Percentiles rank a stretch among this genome's conserved stretches.
These are phyloP conservation scores for Albula glossodonta DNA, from an alignment of 2,113 vertebrate genomes.

Conservation along the genomic window DNA sequence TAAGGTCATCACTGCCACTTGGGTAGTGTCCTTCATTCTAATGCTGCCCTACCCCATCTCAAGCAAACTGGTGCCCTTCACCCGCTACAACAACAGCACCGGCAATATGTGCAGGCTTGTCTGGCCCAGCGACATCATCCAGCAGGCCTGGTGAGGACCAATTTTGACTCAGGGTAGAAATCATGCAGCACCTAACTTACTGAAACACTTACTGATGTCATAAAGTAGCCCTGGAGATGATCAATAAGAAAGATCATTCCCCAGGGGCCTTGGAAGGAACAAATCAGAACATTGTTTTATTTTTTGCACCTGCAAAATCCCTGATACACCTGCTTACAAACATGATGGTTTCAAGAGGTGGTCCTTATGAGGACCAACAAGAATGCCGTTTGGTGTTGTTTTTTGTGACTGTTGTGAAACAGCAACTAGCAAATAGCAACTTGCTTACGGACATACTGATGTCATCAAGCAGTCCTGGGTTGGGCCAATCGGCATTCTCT, in stretches of 20 bases:
- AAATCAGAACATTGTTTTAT: neutral
- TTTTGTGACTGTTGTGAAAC: neutral
- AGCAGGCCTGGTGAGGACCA: constrained; percentile 89
- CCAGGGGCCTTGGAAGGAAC: neutral
- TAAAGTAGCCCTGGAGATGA: too few species aligned
- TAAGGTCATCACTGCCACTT: constrained; percentile 90
- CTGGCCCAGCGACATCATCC: constrained; percentile 83
- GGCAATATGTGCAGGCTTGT: constrained; percentile 91
- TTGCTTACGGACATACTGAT: too few species aligned
- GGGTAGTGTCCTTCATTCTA: constrained; percentile 85
- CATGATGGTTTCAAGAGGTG: too few species aligned
- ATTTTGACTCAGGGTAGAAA: neutral
- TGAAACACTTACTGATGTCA: too few species aligned
- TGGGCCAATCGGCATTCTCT: too few species aligned
- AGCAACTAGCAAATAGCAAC: too few species aligned
- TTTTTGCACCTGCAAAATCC: neutral
- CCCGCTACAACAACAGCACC: constrained; percentile 84
- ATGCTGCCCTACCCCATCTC: constrained; percentile 96
- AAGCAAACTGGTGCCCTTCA: constrained; percentile 86
- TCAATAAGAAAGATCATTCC: neutral
- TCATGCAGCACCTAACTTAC: neutral
- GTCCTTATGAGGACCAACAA: neutral
- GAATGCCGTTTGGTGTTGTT: neutral
- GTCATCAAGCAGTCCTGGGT: too few species aligned
- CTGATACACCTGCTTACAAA: neutral